Conservation (phyloP, 2,797 vertebrate species). For the Gadopsis marmoratus region DNA sequence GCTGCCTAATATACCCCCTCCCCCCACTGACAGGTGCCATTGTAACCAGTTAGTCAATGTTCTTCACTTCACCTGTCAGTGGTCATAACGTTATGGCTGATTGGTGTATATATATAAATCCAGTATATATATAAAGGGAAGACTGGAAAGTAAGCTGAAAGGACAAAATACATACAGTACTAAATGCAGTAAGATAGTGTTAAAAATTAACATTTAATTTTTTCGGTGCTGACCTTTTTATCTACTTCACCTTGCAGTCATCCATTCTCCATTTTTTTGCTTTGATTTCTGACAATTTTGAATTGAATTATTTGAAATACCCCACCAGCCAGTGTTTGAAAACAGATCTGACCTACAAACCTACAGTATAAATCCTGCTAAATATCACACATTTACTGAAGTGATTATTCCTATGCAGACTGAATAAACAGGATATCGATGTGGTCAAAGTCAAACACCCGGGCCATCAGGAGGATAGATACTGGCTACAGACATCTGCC, state of each 20-base stretch:
- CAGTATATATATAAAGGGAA: too few species aligned
- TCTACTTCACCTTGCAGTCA: neutral
- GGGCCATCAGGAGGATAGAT: constrained; percentile 66
- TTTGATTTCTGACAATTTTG: neutral
- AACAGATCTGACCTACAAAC: constrained; percentile 67
- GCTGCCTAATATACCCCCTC: too few species aligned
- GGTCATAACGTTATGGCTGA: too few species aligned
- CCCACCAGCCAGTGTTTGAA: constrained; percentile 18
- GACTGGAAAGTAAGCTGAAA: neutral
- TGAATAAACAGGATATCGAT: constrained; percentile 83
- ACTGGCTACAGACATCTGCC: constrained; percentile 73
- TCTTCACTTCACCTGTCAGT: too few species aligned
- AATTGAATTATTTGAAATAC: constrained; percentile 14
- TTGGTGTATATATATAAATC: too few species aligned
- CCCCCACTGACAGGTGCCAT: too few species aligned
- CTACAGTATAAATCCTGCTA: constrained; percentile 62
- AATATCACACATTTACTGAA: constrained; percentile 71
- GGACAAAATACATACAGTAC: neutral
- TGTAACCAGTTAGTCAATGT: too few species aligned
- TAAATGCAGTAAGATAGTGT: neutral
- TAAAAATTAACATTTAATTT: neutral
- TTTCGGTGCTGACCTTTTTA: neutral
- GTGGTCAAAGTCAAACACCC: constrained; percentile 72
- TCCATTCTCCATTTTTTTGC: neutral
- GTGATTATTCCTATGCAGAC: constrained; percentile 77